These are phyloP conservation scores for Tenualosa thibaudeaui DNA, from an alignment of 2,797 vertebrate species.

Conservation along the genomic window DNA sequence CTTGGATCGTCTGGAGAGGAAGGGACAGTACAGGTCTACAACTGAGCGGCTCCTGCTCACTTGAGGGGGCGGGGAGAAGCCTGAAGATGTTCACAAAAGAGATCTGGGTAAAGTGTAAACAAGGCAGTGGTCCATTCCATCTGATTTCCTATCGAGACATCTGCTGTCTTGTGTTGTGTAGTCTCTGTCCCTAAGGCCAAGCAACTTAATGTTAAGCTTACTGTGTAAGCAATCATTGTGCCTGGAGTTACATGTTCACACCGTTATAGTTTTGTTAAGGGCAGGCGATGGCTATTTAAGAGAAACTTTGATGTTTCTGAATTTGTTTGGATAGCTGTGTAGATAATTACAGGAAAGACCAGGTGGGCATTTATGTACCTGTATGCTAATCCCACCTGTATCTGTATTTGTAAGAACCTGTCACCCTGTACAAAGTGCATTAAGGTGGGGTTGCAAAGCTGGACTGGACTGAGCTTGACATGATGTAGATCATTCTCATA, in stretches of 20 bases:
- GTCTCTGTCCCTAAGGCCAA: not conserved
- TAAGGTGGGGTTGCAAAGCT: too few relatives aligned
- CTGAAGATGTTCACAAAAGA: not conserved
- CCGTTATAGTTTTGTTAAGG: not conserved
- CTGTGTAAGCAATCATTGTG: not conserved
- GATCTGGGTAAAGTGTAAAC: slow-evolving; percentile 11
- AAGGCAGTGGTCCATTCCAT: not conserved
- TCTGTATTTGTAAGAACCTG: not conserved
- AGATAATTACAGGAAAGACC: not conserved
- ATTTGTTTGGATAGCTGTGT: not conserved
- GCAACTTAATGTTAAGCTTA: not conserved
- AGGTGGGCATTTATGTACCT: not conserved
- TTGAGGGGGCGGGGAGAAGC: not conserved
- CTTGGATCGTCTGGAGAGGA: not conserved
- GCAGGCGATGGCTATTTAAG: not conserved
- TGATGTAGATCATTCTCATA: not conserved
- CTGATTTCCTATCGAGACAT: not conserved
- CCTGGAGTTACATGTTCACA: not conserved
- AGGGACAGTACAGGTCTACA: not conserved
- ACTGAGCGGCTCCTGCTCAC: not conserved
- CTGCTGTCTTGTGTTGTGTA: not conserved
- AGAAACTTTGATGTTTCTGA: not conserved
- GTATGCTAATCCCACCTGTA: not conserved
- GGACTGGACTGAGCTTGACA: too few relatives aligned
- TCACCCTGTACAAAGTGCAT: not conserved